phyloP scores from a whole-genome alignment of 2,888 invertebrate genomes.

The Tyria jacobaeae region DNA sequence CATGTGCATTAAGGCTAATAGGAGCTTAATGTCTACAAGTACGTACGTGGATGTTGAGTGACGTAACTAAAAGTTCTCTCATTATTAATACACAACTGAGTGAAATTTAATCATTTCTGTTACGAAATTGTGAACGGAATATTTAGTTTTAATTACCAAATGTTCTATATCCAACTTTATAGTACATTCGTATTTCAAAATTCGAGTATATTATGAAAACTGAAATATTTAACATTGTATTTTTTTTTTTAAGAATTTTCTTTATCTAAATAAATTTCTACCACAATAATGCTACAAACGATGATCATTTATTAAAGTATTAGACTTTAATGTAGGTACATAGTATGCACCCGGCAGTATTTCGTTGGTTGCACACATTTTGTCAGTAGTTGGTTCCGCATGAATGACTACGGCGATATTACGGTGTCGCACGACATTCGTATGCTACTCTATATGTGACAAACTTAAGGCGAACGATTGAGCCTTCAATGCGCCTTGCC shows the following conservation, averaged over 20 bases:
- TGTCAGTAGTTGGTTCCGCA: constrained; percentile 64
- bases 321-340: constrained; percentile 37
- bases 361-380: constrained; percentile 62
- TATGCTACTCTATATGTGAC: background rate
- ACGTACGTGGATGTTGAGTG: constrained; percentile 14
- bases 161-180: background rate
- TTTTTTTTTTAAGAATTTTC: background rate
- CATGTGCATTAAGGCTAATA: constrained; percentile 7
- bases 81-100: constrained; percentile 18
- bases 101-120: constrained; percentile 26
- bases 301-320: constrained; percentile 24
- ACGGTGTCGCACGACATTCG: constrained; percentile 10
- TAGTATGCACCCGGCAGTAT: constrained; percentile 57
- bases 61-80: constrained; percentile 25
- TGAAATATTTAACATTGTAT: background rate
- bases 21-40: constrained; percentile 18
- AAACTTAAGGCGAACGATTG: background rate
- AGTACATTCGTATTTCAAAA: too few relatives aligned
- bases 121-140: constrained; percentile 27
- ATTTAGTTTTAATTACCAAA: background rate
- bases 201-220: background rate
- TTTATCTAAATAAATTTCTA: background rate
- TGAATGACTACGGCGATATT: constrained; percentile 50
- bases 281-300: constrained; percentile 34
- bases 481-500: too few relatives aligned